Base-by-base conservation (phyloP, 2,888 invertebrate species). In the Leucoma salicis region DNA sequence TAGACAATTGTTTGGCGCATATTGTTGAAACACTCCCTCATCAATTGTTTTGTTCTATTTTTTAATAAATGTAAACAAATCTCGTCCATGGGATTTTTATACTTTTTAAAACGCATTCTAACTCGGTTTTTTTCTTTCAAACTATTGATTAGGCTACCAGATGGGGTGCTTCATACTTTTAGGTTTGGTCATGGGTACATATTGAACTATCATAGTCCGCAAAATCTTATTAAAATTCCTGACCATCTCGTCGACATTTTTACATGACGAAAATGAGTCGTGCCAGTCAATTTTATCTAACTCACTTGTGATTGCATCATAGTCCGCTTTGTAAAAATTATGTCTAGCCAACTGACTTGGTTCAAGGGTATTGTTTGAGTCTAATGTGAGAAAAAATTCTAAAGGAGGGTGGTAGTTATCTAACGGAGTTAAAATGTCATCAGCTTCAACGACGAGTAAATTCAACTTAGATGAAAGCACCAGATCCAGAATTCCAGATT, bases 251-350 rank as follows among this genome's bases (percentile, higher is more conserved):
- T 27, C 27, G 3, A 11, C 4, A 27, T 27, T 27, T 1, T 11
- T 27, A 4, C 11, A 27, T 10, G 27, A n/a, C 4, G 27, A 27
- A 27, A 27, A 27, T 27, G 4, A 1, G 27, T 27, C n/a, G 2
- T 4, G 3, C 27, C 27, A 27, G n/a, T 6, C n/a, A 27, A 10
- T 6, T 27, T 11, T n/a, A 2, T 27, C 27, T 2, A 27, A 27
- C n/a, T 27, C 27, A 27, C n/a, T 27, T 11, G 11, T 27, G 27
- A 31, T 31, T 31, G 14, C n/a, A 15, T 31, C 31, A 31, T 31
- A 31, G 15, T 31, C 31, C 0, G 31, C 31, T 29, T 29, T 29
- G 28, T 12, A 29, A 29, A 29, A 29, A 29, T 29, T 29, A 13
- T 3, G 13, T 29, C 31, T 31, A 31, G 31, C 8, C 7, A 31